Conservation (phyloP, 2,888 invertebrate species). For the Drosophila recens region DNA sequence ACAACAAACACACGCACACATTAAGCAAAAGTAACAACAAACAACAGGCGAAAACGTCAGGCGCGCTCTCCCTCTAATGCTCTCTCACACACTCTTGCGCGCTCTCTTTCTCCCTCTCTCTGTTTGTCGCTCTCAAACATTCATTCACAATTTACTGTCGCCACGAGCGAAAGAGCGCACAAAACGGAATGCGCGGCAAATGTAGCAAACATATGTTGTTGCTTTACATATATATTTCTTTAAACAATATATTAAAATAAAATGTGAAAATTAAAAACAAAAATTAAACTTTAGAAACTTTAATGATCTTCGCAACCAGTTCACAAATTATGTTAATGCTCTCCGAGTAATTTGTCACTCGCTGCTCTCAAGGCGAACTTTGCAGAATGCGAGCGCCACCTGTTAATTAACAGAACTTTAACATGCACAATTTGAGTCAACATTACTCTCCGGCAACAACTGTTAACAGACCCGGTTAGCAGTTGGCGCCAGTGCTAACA, state of each 20-base stretch:
- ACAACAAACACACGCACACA: constrained; percentile 43
- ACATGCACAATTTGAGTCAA: constrained; percentile 58
- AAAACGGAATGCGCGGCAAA: constrained; percentile 42
- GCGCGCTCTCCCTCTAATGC: constrained; percentile 28
- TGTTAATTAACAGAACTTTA: constrained; percentile 55
- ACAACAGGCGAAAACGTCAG: constrained; percentile 60
- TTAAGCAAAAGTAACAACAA: constrained; percentile 52
- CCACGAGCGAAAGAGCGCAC: constrained; percentile 40
- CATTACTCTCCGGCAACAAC: constrained; percentile 24
- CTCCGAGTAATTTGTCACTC: constrained; percentile 1
- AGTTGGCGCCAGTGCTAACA: constrained; percentile 62
- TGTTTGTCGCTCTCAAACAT: constrained; percentile 46
- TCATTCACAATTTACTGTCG: constrained; percentile 56
- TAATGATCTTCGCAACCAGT: constrained; percentile 34
- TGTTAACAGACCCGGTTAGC: constrained; percentile 51
- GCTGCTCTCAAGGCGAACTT: constrained; percentile 23
- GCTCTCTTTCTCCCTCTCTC: constrained; percentile 17
- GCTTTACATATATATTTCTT: not conserved
- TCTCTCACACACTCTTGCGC: constrained; percentile 17
- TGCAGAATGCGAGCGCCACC: constrained; percentile 46
- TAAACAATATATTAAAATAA: not conserved
- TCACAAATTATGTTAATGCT: constrained; percentile 19
- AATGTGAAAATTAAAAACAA: not conserved
- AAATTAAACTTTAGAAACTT: not conserved
- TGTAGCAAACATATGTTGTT: constrained; percentile 45